Evolutionary conservation across 2,113 vertebrate genomes (phyloP).

Genomic region (Vanacampus margaritifer): DNA sequence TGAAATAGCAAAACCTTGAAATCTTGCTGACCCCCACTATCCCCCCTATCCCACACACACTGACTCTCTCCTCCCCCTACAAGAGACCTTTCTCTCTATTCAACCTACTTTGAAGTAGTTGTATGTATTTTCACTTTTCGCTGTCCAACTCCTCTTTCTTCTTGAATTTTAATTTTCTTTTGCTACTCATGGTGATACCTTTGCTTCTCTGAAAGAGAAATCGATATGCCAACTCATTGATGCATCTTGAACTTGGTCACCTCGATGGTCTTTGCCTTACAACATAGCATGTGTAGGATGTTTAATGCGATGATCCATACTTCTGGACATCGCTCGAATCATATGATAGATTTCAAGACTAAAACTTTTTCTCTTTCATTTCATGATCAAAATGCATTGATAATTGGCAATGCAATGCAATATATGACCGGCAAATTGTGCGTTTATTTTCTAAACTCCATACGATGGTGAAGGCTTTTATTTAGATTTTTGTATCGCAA

Average conservation of each 20-base stretch:
- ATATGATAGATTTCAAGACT: no score
- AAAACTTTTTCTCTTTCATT: no score
- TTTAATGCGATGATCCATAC: slow-evolving; percentile 20
- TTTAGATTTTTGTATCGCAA: no score
- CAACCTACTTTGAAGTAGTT: slow-evolving; percentile 24
- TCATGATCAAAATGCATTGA: no score
- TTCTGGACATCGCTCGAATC: background rate
- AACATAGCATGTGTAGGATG: background rate
- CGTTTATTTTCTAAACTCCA: no score
- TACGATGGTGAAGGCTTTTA: no score
- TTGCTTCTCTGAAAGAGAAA: slow-evolving; percentile 11
- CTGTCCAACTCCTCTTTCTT: slow-evolving; percentile 24
- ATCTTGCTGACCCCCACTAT: background rate
- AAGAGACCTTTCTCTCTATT: slow-evolving; percentile 37
- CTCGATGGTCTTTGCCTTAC: background rate
- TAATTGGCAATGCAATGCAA: no score
- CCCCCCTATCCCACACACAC: slow-evolving; percentile 7
- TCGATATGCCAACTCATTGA: slow-evolving; percentile 31
- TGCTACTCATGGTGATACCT: slow-evolving; percentile 14
- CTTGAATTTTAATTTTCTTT: slow-evolving; percentile 18
- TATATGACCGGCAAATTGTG: no score
- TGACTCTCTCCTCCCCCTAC: slow-evolving; percentile 10
- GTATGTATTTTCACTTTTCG: slow-evolving; percentile 22
- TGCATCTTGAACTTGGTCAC: slow-evolving; percentile 19
- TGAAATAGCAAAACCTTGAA: slow-evolving; percentile 22